phyloP scores from a whole-genome alignment of 1,140 invertebrate species.

The Psilanteris sp. region DNA sequence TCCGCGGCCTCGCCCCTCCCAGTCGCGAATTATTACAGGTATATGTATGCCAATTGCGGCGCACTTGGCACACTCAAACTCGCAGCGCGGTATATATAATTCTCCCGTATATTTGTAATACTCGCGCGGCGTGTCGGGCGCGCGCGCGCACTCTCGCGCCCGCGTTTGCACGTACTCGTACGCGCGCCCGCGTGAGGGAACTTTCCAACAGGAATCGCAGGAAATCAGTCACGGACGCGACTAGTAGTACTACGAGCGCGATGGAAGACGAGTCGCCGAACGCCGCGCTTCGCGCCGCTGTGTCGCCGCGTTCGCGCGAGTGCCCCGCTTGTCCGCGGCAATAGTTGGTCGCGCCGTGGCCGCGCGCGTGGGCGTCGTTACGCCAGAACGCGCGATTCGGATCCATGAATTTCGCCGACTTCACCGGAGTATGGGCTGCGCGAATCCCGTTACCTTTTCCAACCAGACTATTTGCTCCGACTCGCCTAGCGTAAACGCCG shows the following conservation, averaged over 20 bases:
- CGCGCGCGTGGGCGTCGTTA: constrained; percentile 8
- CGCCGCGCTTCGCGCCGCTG: background rate
- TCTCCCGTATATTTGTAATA: constrained; percentile 7
- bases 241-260: constrained; percentile 59
- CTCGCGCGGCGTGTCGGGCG: constrained; percentile 5
- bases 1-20: constrained; percentile 2
- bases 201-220: constrained; percentile 64
- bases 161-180: constrained; percentile 23
- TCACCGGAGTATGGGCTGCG: constrained; percentile 6
- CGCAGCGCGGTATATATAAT: constrained; percentile 1
- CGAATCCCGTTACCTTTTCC: too few species aligned
- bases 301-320: constrained; percentile 9
- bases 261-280: constrained; percentile 55
- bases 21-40: constrained; percentile 32
- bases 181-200: constrained; percentile 43
- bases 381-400: background rate
- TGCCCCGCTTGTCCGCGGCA: background rate
- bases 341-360: background rate
- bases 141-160: background rate
- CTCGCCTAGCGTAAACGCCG: too few species aligned
- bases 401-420: background rate
- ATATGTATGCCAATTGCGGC: constrained; percentile 38
- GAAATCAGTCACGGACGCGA: constrained; percentile 62
- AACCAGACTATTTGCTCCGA: too few species aligned
- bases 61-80: constrained; percentile 11